Conservation (phyloP, 2,797 vertebrate species). For the Typhlichthys subterraneus region DNA sequence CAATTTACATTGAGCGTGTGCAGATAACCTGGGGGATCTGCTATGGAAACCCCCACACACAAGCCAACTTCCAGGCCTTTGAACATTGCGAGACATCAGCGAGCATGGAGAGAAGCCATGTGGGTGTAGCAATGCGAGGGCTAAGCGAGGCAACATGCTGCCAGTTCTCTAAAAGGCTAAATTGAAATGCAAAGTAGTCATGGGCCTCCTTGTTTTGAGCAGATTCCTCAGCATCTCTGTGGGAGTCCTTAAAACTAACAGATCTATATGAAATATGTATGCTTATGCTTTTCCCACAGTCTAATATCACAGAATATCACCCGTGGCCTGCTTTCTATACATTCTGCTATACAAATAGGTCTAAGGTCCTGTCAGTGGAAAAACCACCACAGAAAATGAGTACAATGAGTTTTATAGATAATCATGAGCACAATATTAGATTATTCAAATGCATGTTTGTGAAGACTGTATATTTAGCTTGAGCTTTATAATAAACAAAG, state of each 20-base stretch:
- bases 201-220: constrained; percentile 73
- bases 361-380: too few species aligned
- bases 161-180: constrained; percentile 83
- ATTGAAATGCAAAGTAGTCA: constrained; percentile 83
- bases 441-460: too few species aligned
- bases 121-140: constrained; percentile 78
- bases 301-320: too few species aligned
- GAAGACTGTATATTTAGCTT: too few species aligned
- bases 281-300: constrained; percentile 54
- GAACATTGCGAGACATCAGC: constrained; percentile 70
- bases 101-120: constrained; percentile 68
- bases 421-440: too few species aligned
- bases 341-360: too few species aligned
- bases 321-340: too few species aligned
- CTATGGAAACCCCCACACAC: constrained; percentile 73
- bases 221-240: constrained; percentile 81
- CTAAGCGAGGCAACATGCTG: constrained; percentile 77
- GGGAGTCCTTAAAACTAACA: constrained; percentile 69
- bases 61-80: constrained; percentile 73
- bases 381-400: too few species aligned
- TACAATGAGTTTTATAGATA: too few species aligned
- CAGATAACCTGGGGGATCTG: constrained; percentile 61
- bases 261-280: constrained; percentile 63
- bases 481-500: too few species aligned
- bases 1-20: constrained; percentile 17